These are phyloP conservation scores for human (Homo sapiens) DNA, from an alignment of 2,113 vertebrate genomes.

Conservation along the genomic window DNA sequence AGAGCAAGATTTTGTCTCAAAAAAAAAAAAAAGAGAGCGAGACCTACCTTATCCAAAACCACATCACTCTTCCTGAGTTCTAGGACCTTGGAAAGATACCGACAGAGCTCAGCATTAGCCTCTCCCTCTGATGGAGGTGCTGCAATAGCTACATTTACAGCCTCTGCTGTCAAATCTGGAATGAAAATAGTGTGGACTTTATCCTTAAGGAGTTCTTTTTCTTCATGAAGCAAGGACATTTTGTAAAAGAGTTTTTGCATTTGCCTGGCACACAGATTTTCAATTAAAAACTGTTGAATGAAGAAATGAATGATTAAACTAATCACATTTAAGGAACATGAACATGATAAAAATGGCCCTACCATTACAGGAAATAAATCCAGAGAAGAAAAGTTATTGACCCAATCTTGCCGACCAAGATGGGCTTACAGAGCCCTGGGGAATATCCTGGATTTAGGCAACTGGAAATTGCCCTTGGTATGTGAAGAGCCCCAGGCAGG, in stretches of 20 bases:
- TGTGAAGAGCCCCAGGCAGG: neutral
- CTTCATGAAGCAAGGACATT: neutral
- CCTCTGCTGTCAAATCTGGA: slow-evolving; percentile 88
- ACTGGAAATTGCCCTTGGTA: neutral
- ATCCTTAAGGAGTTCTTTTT: neutral
- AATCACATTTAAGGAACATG: neutral
- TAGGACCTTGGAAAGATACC: slow-evolving; percentile 92
- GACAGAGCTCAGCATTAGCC: slow-evolving; percentile 93
- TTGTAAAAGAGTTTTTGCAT: neutral
- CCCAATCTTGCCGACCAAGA: neutral
- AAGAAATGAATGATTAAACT: neutral
- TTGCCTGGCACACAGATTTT: neutral
- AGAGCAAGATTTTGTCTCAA: neutral
- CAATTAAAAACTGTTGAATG: neutral
- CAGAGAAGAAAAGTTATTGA: neutral
- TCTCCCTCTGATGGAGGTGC: slow-evolving; percentile 94
- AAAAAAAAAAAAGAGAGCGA: neutral
- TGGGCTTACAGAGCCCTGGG: neutral
- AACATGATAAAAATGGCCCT: neutral
- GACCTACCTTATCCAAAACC: slow-evolving; percentile 90
- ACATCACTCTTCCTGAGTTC: slow-evolving; percentile 91
- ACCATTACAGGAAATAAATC: neutral
- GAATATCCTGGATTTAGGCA: neutral
- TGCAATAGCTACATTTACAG: slow-evolving; percentile 91
- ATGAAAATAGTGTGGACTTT: neutral